Base-by-base conservation (phyloP, 2,888 invertebrate genomes). In the Drosophila falleni region DNA sequence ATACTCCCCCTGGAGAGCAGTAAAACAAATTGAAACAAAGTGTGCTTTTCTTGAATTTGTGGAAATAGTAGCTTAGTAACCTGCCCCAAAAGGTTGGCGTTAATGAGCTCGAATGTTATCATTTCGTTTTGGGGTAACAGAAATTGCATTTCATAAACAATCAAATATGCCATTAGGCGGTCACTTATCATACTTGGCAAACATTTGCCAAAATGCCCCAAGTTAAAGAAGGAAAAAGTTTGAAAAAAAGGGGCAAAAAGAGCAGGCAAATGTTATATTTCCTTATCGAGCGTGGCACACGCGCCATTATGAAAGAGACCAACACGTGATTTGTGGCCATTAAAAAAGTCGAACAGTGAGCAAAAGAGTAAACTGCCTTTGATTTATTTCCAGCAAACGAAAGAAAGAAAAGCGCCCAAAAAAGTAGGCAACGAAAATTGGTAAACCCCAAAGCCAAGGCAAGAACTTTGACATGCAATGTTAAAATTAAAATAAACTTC, bases 401-500 rank as follows among this genome's bases (percentile, higher is more conserved):
- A 51, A 61, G 64, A 19, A 49, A 44, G 44, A 54, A 67, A 47
- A 15, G 55, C 58, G 51, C 61, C 33, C n/a, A n/a, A 37, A 37
- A 66, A 81, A 70, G 60, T 56, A 73, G 62, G 74, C 54, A 72
- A 64, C 66, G 46, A 61, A 65, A 65, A 70, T 54, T 41, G 56
- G 29, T 29, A 46, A 60, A 61, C 23, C 35, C 35, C 46, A 58
- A 78, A 76, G 71, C 63, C 60, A 71, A 80, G 74, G 72, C 55
- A 78, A 73, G 44, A 71, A 72, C 44, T 71, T 74, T 63, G 80
- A 81, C 90, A 89, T 89, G 89, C 90, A 79, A 89, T 89, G 79
- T 85, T 85, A 75, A 81, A 90, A 90, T 90, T 85, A 89, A 85
- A 83, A 80, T 74, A 73, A 83, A 81, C 75, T 85, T 76, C 64